These are phyloP conservation scores for Limosa lapponica DNA, from an alignment of 2,797 vertebrate genomes.

Conservation along the genomic window DNA sequence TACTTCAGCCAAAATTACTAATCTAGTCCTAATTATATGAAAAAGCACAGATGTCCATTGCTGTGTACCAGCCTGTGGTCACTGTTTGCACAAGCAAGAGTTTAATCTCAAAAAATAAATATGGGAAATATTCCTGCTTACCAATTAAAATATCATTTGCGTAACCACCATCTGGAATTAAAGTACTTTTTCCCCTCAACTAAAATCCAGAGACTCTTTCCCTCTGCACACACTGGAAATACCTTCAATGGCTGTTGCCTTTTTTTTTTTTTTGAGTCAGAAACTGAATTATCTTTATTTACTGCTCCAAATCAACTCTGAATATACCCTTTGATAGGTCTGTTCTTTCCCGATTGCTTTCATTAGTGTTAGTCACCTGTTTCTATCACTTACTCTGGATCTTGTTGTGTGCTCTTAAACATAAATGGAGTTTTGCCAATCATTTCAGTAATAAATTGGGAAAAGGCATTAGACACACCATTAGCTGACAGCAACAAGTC, in stretches of 20 bases:
- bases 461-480: background rate
- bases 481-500: background rate
- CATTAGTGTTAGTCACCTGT: background rate
- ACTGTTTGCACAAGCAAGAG: background rate
- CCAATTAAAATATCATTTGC: conserved; percentile 31
- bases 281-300: background rate
- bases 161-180: conserved; percentile 32
- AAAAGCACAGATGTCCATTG: conserved; percentile 38
- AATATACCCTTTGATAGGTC: background rate
- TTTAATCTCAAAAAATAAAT: conserved; percentile 35
- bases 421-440: background rate
- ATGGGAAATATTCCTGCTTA: conserved; percentile 18
- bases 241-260: background rate
- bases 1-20: conserved; percentile 17
- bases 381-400: background rate
- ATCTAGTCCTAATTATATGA: conserved; percentile 6
- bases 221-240: background rate
- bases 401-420: background rate
- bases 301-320: background rate
- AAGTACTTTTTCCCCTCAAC: background rate
- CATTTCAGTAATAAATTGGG: background rate
- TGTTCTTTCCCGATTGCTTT: background rate
- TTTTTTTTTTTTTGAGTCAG: background rate
- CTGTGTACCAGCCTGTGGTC: background rate
- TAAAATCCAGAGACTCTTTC: conserved; percentile 4